These are phyloP conservation scores for Naja naja DNA, from an alignment of 2,113 vertebrate species.

Conservation along the genomic window DNA sequence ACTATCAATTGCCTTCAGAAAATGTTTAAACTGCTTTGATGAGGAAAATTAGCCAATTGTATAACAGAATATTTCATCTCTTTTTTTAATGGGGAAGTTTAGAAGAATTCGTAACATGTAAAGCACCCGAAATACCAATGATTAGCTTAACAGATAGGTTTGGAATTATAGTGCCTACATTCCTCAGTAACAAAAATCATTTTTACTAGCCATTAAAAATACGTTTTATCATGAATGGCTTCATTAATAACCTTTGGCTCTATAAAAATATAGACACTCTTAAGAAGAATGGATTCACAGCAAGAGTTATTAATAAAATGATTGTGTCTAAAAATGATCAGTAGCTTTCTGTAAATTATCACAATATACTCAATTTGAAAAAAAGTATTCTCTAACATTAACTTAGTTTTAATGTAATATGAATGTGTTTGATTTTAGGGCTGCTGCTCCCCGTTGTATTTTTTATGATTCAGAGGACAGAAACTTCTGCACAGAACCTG, in stretches of 20 bases:
- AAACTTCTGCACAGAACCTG: background rate
- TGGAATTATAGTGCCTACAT: constrained; percentile 31
- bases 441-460: background rate
- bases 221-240: background rate
- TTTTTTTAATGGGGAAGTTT: constrained; percentile 21
- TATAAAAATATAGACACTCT: constrained; percentile 64
- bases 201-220: constrained; percentile 29
- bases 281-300: constrained; percentile 76
- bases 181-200: constrained; percentile 34
- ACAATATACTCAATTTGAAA: background rate
- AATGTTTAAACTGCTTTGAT: constrained; percentile 37
- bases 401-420: background rate
- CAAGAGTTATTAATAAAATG: constrained; percentile 63
- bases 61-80: constrained; percentile 45
- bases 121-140: constrained; percentile 40
- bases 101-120: constrained; percentile 27
- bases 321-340: constrained; percentile 60
- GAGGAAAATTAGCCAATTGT: constrained; percentile 6
- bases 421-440: background rate
- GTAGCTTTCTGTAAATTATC: constrained; percentile 68
- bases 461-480: background rate
- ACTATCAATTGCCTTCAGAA: constrained; percentile 30
- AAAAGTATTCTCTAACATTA: background rate
- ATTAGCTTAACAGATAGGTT: constrained; percentile 48
- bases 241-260: constrained; percentile 36